Evolutionary conservation across 2,797 vertebrate genomes (phyloP).

Genomic region (Bufotes viridis): DNA sequence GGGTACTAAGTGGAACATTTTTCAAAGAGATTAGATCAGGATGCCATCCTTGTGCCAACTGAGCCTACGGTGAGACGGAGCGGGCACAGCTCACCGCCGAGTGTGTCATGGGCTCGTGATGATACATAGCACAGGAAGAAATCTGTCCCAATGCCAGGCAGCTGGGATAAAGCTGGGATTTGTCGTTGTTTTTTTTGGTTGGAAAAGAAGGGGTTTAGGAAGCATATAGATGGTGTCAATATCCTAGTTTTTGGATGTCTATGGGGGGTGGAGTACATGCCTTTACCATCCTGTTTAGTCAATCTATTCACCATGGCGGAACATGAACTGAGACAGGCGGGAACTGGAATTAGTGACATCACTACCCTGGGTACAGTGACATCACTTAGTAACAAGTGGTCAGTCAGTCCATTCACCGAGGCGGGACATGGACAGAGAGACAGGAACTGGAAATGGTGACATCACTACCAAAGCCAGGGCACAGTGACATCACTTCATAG

Average conservation of each 20-base stretch:
- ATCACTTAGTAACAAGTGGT: too few species aligned
- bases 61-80: constrained; percentile 34
- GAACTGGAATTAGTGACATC: too few species aligned
- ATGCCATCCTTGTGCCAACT: constrained; percentile 43
- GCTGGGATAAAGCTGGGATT: background rate
- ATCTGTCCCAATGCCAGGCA: background rate
- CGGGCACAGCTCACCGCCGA: constrained; percentile 6
- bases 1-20: constrained; percentile 27
- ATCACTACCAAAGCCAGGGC: background rate
- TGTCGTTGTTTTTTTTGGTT: background rate
- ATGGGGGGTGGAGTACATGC: background rate
- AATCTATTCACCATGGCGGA: background rate
- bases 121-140: constrained; percentile 5
- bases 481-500: too few species aligned
- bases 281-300: background rate
- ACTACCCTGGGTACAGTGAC: too few species aligned
- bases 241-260: background rate
- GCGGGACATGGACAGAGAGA: background rate
- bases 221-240: background rate
- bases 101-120: constrained; percentile 27
- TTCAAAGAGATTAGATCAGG: constrained; percentile 54
- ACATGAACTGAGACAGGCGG: too few species aligned
- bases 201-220: background rate
- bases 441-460: background rate
- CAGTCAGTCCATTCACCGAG: background rate